A percentile compares a stretch with the other conserved stretches of the same genome.
Evolutionary conservation across 2,113 vertebrate genomes (phyloP).

Genomic region (Malurus melanocephalus): DNA sequence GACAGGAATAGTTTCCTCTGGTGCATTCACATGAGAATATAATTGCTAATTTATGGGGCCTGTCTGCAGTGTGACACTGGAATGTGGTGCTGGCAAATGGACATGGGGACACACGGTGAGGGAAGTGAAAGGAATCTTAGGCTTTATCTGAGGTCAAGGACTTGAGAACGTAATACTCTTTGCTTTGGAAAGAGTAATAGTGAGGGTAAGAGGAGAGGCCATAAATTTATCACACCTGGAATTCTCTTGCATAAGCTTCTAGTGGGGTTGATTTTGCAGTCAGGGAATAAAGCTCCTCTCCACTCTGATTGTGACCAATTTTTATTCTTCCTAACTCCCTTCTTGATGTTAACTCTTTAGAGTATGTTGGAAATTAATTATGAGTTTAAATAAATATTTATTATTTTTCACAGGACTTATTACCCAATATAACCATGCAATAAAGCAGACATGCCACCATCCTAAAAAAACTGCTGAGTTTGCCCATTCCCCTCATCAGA

Average conservation of each 20-base stretch:
- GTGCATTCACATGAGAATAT: neutral
- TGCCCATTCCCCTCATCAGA: neutral
- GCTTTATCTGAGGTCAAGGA: constrained; percentile 19
- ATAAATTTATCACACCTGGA: neutral
- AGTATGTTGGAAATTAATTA: neutral
- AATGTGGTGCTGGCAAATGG: constrained; percentile 30
- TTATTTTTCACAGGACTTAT: neutral
- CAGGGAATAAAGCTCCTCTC: constrained; percentile 10
- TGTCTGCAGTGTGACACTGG: constrained; percentile 20
- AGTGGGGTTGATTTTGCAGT: neutral
- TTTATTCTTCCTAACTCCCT: neutral
- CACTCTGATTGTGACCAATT: neutral
- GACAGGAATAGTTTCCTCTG: neutral
- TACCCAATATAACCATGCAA: neutral
- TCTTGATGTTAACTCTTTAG: neutral
- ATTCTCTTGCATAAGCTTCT: constrained; percentile 11
- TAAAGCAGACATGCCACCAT: neutral
- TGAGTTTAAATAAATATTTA: neutral
- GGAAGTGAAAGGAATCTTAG: constrained; percentile 27
- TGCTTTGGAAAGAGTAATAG: constrained; percentile 25
- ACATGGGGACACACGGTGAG: neutral
- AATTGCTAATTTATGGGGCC: constrained; percentile 27
- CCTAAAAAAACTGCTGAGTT: neutral
- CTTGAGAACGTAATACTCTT: constrained; percentile 13
- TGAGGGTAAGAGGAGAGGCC: neutral